phyloP scores from a whole-genome alignment of 2,888 invertebrate genomes.

The Morpho achilles region DNA sequence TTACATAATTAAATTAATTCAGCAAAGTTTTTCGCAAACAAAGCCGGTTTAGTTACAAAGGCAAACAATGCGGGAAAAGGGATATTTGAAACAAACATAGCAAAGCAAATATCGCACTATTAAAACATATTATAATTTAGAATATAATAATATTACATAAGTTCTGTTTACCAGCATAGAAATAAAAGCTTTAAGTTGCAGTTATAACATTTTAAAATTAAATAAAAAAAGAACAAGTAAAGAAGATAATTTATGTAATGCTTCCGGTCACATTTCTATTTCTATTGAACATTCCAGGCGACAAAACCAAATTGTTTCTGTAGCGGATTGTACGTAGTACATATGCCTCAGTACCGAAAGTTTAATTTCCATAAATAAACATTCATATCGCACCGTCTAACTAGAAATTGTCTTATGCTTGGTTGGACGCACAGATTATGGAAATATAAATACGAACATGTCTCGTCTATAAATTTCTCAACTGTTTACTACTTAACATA shows the following conservation, averaged over 20 bases:
- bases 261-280: too few species aligned
- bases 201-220: too few species aligned
- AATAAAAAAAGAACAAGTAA: too few species aligned
- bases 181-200: too few species aligned
- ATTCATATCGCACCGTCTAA: constrained; percentile 11
- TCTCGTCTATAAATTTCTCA: neutral
- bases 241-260: too few species aligned
- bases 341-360: neutral
- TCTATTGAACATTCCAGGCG: too few species aligned
- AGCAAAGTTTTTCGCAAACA: constrained; percentile 1
- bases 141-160: neutral
- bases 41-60: neutral
- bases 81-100: constrained; percentile 6
- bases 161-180: neutral
- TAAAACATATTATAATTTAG: neutral
- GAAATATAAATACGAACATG: neutral
- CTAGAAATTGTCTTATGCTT: constrained; percentile 19
- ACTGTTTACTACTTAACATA: neutral
- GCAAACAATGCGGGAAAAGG: neutral
- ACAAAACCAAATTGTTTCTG: too few species aligned
- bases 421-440: constrained; percentile 3
- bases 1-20: neutral
- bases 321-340: too few species aligned
- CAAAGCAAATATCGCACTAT: neutral
- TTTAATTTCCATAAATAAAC: constrained; percentile 25